Evolutionary conservation across 2,797 vertebrate species (phyloP), one percentile per base, ranked within the genome.

Genomic region (Furcifer pardalis): DNA sequence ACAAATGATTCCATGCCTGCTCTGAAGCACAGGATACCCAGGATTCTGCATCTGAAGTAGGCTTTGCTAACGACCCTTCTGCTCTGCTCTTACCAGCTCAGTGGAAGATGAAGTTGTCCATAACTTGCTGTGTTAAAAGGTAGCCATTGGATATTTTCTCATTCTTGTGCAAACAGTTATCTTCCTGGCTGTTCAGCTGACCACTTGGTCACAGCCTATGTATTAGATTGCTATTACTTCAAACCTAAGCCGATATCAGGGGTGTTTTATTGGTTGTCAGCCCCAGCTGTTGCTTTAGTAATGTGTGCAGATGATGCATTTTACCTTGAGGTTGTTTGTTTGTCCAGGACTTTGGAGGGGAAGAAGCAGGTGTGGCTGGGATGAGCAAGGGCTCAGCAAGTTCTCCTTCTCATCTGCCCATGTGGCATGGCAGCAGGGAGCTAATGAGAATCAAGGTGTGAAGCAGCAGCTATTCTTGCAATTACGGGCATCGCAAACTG

Each of bases 361-460:
- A 19, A 62, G 49, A 42, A 21, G 3, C 10, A 30, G 60, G 49
- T 25, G 17, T 25, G 5, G 9, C 7, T 3, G 10, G 66, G 65
- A 62, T 68, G 32, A 84, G 69, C 46, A 7, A 19, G 44, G 13
- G 74, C 73, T 46, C 30, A 42, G 46, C 1, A 87, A 87, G 85
- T 74, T 84, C 89, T 92, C 86, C 94, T 73, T 27, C 78, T 94
- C 95, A 92, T 92, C 94, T 94, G 95, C 93, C 90, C 0, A 62
- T 32, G 37, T 46, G 63, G 94, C 89, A 77, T 88, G 91, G 0
- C 88, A 1, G 91, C 82, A 2, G 95, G 95, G 91, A 93, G 93
- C 95, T 96, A 95, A 96, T 94, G 94, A 96, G 94, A 91, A 91
- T 89, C 46, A 90, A 94, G 92, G 93, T 92, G 92, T 89, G 91